Percentiles rank a stretch among this genome's conserved stretches.
phyloP scores from a whole-genome alignment of 2,888 invertebrate genomes.

The Hoplodrina ambigua region DNA sequence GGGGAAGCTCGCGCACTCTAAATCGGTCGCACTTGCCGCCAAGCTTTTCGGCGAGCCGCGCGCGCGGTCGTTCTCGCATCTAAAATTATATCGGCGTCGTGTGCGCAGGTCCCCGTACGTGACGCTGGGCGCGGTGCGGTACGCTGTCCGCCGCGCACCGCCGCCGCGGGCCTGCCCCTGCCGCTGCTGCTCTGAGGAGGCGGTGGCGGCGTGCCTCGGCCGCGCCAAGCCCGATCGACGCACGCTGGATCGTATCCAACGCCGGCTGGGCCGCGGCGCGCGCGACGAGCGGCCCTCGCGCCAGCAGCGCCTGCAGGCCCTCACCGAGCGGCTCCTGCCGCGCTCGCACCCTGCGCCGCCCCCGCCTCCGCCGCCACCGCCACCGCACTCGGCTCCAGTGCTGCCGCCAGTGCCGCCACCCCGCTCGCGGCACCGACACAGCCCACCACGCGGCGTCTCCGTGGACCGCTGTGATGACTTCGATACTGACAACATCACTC shows the following conservation, averaged over 20 bases:
- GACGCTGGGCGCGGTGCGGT: constrained; percentile 93
- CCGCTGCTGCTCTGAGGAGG: constrained; percentile 90
- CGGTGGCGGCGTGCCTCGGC: constrained; percentile 89
- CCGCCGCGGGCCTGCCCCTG: constrained; percentile 90
- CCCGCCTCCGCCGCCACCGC: constrained; percentile 83
- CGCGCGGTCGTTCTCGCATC: constrained; percentile 68
- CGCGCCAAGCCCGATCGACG: constrained; percentile 90
- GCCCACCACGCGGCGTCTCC: constrained; percentile 86
- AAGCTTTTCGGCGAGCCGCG: constrained; percentile 83
- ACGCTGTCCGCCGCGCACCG: constrained; percentile 92
- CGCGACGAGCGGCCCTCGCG: constrained; percentile 88
- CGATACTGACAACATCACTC: constrained; percentile 86
- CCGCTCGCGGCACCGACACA: constrained; percentile 87
- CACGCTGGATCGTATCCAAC: constrained; percentile 96
- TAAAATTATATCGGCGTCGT: constrained; percentile 75
- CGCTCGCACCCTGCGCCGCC: constrained; percentile 78
- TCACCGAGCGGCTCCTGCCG: constrained; percentile 94
- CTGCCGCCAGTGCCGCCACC: constrained; percentile 90
- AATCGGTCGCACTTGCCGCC: constrained; percentile 88
- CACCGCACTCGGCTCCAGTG: constrained; percentile 88
- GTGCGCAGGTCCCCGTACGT: constrained; percentile 90
- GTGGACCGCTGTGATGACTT: constrained; percentile 87
- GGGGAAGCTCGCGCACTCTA: constrained; percentile 85
- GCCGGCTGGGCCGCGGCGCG: constrained; percentile 92
- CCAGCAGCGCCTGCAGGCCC: constrained; percentile 94